Conservation (phyloP, 1,140 invertebrate genomes). For the Anastrepha ludens region DNA sequence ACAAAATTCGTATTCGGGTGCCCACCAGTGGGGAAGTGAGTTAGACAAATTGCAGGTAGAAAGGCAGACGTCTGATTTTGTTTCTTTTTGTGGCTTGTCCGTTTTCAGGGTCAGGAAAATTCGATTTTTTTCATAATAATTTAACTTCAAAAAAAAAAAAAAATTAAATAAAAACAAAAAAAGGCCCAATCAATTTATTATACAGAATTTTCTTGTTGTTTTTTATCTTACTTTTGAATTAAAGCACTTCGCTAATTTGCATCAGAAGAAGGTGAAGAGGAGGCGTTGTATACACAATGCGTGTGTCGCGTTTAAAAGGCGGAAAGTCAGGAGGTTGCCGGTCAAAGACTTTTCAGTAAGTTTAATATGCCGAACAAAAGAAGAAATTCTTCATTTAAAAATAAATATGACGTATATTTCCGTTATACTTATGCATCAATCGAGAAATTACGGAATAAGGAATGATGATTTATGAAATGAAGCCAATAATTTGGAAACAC, state of each 20-base stretch:
- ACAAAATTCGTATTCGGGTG: background rate
- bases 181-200: no score
- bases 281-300: no score
- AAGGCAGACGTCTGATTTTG: background rate
- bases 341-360: constrained; percentile 9
- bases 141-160: background rate
- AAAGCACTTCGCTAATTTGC: background rate
- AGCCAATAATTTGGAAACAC: no score
- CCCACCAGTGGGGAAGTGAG: background rate
- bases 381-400: constrained; percentile 7
- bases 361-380: background rate
- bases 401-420: background rate
- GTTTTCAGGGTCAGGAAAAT: constrained; percentile 19
- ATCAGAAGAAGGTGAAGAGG: background rate
- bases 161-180: background rate
- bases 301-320: background rate
- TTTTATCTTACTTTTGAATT: background rate
- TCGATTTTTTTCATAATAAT: background rate
- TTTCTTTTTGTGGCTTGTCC: background rate
- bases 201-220: background rate
- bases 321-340: background rate
- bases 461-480: no score
- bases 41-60: background rate
- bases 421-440: no score
- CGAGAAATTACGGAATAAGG: no score